A percentile compares a stretch with the other conserved stretches of the same genome.
Evolutionary conservation across 1,140 invertebrate genomes (phyloP).

Genomic region (Cotesia vestalis): DNA sequence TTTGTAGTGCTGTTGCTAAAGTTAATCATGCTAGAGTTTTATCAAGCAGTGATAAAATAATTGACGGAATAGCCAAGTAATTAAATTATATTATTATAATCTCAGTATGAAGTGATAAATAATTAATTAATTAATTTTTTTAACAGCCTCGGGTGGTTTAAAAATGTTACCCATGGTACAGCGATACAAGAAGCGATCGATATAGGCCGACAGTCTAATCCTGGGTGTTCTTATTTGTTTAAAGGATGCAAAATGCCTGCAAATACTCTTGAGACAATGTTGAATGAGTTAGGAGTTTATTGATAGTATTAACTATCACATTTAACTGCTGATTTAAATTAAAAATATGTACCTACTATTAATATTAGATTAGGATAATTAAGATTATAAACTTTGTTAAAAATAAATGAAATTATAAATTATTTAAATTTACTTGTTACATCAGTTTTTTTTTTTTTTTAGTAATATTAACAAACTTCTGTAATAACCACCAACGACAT

Average conservation of each 20-base stretch:
- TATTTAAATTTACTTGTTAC: slow-evolving; percentile 6
- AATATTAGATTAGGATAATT: neutral
- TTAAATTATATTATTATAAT: slow-evolving; percentile 10
- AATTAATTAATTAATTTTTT: neutral
- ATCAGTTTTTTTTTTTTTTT: slow-evolving; percentile 7
- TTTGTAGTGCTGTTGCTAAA: slow-evolving; percentile 54
- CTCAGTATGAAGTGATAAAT: neutral
- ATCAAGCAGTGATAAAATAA: slow-evolving; percentile 57
- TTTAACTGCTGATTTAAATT: neutral
- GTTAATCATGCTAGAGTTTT: slow-evolving; percentile 46
- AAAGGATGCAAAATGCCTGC: slow-evolving; percentile 34
- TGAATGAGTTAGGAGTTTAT: slow-evolving; percentile 43
- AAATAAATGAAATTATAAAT: slow-evolving; percentile 15
- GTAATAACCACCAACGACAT: slow-evolving; percentile 19
- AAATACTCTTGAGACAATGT: slow-evolving; percentile 28
- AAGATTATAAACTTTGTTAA: neutral
- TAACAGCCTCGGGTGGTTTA: slow-evolving; percentile 51
- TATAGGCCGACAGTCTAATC: slow-evolving; percentile 40
- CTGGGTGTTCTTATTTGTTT: slow-evolving; percentile 43
- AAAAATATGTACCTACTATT: neutral
- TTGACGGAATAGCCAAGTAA: slow-evolving; percentile 61
- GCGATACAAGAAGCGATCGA: slow-evolving; percentile 52
- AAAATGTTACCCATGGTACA: slow-evolving; percentile 52
- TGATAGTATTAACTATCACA: slow-evolving; percentile 22
- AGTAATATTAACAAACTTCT: neutral